Percentiles rank a stretch among this genome's conserved stretches.
Evolutionary conservation across 2,888 invertebrate genomes (phyloP).

Genomic region (Coenonympha arcania): DNA sequence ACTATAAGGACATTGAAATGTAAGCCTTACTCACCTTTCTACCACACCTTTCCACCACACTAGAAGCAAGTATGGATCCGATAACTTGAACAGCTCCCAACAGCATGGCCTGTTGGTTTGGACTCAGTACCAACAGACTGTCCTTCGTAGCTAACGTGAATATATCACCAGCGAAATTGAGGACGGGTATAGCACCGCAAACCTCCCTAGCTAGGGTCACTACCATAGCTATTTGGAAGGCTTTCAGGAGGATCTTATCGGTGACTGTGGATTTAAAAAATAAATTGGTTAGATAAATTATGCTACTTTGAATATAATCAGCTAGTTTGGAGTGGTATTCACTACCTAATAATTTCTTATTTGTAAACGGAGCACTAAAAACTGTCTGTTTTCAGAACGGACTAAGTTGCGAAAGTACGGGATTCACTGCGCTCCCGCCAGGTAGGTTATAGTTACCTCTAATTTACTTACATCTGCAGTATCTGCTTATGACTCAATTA

Average conservation of each 20-base stretch:
- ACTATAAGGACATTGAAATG: no score
- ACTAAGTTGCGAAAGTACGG: no score
- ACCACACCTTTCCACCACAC: conserved; percentile 54
- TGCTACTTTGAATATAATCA: no score
- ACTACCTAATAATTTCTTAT: no score
- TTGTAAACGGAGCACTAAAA: no score
- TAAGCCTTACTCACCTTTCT: conserved; percentile 47
- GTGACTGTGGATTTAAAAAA: conserved; percentile 38
- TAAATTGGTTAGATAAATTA: no score
- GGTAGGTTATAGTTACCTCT: no score
- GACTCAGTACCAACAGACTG: conserved; percentile 40
- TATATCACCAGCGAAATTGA: conserved; percentile 63
- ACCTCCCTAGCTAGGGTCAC: conserved; percentile 50
- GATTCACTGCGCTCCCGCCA: no score
- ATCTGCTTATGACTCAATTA: no score
- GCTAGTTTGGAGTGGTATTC: no score
- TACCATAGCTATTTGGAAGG: conserved; percentile 51
- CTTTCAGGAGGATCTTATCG: conserved; percentile 51
- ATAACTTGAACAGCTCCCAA: conserved; percentile 57
- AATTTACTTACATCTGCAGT: no score
- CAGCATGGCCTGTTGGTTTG: conserved; percentile 65
- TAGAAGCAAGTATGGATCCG: conserved; percentile 52
- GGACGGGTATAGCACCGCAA: conserved; percentile 57
- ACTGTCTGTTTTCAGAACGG: no score
- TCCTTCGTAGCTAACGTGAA: conserved; percentile 49